Percentiles rank a stretch among this genome's conserved stretches.
phyloP scores from a whole-genome alignment of 2,888 invertebrate species.

The Miltochrista miniata region DNA sequence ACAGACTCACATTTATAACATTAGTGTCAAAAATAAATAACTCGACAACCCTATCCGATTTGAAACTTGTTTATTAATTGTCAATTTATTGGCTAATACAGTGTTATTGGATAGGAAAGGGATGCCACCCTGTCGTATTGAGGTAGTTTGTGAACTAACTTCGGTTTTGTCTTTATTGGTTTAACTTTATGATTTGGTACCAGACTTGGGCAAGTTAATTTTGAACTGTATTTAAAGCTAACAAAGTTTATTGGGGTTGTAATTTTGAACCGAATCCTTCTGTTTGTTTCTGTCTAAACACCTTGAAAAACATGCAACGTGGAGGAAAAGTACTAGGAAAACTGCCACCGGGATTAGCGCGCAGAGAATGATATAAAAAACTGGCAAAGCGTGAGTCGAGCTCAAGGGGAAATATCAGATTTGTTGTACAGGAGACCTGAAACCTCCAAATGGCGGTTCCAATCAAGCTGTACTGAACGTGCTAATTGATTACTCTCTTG shows the following conservation, averaged over 20 bases:
- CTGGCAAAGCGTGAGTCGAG: too few relatives aligned
- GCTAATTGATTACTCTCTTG: not conserved
- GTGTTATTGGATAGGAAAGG: constrained; percentile 29
- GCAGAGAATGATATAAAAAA: too few relatives aligned
- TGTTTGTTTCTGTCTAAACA: too few relatives aligned
- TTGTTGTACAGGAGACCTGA: too few relatives aligned
- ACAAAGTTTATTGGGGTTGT: not conserved
- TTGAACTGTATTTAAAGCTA: not conserved
- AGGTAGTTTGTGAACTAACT: constrained; percentile 8
- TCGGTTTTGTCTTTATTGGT: constrained; percentile 10
- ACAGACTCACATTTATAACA: too few relatives aligned
- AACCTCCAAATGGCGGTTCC: too few relatives aligned
- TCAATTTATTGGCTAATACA: constrained; percentile 37
- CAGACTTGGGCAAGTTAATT: constrained; percentile 1
- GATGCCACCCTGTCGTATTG: constrained; percentile 4
- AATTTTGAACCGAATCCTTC: too few relatives aligned
- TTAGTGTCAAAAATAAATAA: not conserved
- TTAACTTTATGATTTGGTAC: constrained; percentile 8
- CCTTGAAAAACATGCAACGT: too few relatives aligned
- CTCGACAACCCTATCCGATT: constrained; percentile 6
- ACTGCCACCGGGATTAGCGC: too few relatives aligned
- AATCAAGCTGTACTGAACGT: not conserved
- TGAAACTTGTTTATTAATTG: constrained; percentile 38
- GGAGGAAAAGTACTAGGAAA: too few relatives aligned
- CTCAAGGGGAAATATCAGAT: too few relatives aligned